A percentile compares a stretch with the other conserved stretches of the same genome.
phyloP scores from a whole-genome alignment of 1,140 invertebrate species.

The Spodoptera litura region DNA sequence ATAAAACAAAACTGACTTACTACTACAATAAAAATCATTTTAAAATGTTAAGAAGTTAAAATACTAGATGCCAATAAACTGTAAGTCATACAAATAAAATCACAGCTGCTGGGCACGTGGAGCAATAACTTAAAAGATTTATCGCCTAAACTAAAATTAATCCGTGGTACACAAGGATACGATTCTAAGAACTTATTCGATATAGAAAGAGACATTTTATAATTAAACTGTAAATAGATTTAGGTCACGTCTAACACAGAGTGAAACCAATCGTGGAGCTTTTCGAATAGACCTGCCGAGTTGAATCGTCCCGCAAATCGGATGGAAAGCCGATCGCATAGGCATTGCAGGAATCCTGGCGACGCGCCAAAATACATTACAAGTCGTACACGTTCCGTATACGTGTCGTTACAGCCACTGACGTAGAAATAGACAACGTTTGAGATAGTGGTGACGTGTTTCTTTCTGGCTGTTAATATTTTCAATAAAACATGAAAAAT shows the following conservation, averaged over 20 bases:
- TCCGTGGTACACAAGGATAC: neutral
- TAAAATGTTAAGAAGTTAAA: neutral
- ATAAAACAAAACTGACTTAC: too few species aligned
- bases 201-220: slow-evolving; percentile 34
- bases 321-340: slow-evolving; percentile 50
- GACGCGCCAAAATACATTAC: slow-evolving; percentile 48
- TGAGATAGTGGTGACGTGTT: slow-evolving; percentile 19
- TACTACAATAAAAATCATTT: too few species aligned
- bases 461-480: slow-evolving; percentile 10
- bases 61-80: too few species aligned
- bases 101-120: neutral
- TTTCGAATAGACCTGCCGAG: slow-evolving; percentile 41
- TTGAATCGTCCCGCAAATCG: slow-evolving; percentile 49
- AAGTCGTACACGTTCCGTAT: slow-evolving; percentile 34
- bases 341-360: slow-evolving; percentile 47
- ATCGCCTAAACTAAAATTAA: neutral
- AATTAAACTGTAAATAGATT: slow-evolving; percentile 46
- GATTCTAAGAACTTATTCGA: slow-evolving; percentile 2
- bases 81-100: neutral
- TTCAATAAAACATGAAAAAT: neutral
- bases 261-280: slow-evolving; percentile 49
- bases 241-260: slow-evolving; percentile 47
- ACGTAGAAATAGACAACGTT: slow-evolving; percentile 34
- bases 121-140: neutral
- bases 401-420: slow-evolving; percentile 40